phyloP scores from a whole-genome alignment of 2,888 invertebrate genomes.

The Iphiclides podalirius region DNA sequence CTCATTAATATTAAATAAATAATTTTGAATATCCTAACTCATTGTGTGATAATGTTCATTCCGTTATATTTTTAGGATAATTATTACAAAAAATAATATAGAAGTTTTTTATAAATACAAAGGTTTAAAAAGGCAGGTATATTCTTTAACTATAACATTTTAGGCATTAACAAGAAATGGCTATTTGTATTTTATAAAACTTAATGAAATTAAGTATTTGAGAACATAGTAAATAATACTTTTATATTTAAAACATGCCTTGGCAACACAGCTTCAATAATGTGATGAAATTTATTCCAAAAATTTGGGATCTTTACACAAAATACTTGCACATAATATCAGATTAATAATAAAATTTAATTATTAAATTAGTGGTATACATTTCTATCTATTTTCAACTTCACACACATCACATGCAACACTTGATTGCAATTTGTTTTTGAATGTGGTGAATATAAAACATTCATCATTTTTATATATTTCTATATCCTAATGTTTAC shows the following conservation, averaged over 20 bases:
- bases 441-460: slow-evolving; percentile 60
- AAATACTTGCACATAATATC: slow-evolving; percentile 28
- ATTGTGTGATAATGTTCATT: slow-evolving; percentile 27
- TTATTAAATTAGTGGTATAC: slow-evolving; percentile 60
- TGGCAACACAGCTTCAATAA: slow-evolving; percentile 6
- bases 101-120: slow-evolving; percentile 43
- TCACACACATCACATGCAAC: slow-evolving; percentile 41
- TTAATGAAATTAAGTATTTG: neutral
- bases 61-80: slow-evolving; percentile 35
- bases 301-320: slow-evolving; percentile 14
- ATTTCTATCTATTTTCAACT: slow-evolving; percentile 43
- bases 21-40: slow-evolving; percentile 29
- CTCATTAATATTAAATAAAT: slow-evolving; percentile 27
- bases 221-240: slow-evolving; percentile 34
- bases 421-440: slow-evolving; percentile 57
- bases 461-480: slow-evolving; percentile 48
- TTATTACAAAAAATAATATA: slow-evolving; percentile 41
- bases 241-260: slow-evolving; percentile 30
- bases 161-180: slow-evolving; percentile 15
- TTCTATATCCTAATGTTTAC: slow-evolving; percentile 62
- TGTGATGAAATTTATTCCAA: slow-evolving; percentile 30
- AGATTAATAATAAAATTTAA: slow-evolving; percentile 40
- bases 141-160: slow-evolving; percentile 17
- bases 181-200: neutral
- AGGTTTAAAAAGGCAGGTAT: slow-evolving; percentile 29